Percentiles rank a stretch among this genome's conserved stretches.
phyloP scores from a whole-genome alignment of 2,797 vertebrate species.

The Oreochromis mossambicus region DNA sequence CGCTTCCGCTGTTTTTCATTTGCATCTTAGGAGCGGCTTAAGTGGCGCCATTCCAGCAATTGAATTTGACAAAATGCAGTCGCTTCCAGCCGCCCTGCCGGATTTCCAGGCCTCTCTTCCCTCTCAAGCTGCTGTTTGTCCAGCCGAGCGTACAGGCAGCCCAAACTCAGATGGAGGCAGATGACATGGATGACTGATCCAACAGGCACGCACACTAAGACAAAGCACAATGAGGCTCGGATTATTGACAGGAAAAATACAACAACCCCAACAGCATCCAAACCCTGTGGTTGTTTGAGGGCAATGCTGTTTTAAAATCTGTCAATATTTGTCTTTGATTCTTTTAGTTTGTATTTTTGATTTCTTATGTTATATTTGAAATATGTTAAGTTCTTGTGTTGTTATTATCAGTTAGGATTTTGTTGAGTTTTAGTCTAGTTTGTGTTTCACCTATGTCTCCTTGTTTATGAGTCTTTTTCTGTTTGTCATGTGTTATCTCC shows the following conservation, averaged over 20 bases:
- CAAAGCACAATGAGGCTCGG: slow-evolving; percentile 15
- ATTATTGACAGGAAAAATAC: slow-evolving; percentile 23
- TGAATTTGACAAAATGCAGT: slow-evolving; percentile 48
- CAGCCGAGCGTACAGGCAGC: slow-evolving; percentile 41
- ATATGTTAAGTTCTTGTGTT: not conserved
- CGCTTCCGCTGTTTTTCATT: not conserved
- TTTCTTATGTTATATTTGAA: not conserved
- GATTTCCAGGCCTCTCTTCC: slow-evolving; percentile 33
- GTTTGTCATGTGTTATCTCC: not conserved
- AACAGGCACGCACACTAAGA: slow-evolving; percentile 6
- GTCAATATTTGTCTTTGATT: not conserved
- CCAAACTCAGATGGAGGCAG: slow-evolving; percentile 42
- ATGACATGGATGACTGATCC: slow-evolving; percentile 54
- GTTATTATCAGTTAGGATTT: not conserved
- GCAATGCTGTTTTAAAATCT: slow-evolving; percentile 13
- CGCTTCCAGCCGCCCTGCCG: not conserved
- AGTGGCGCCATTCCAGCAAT: slow-evolving; percentile 25
- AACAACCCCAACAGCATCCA: not conserved
- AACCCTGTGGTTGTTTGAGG: not conserved
- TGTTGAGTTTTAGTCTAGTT: not conserved
- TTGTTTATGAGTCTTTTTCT: not conserved
- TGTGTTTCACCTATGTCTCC: not conserved
- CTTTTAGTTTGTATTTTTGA: not conserved
- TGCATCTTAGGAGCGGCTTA: slow-evolving; percentile 4
- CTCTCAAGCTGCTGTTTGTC: slow-evolving; percentile 50